phyloP scores from a whole-genome alignment of 2,888 invertebrate genomes.

The Mesoligia furuncula region DNA sequence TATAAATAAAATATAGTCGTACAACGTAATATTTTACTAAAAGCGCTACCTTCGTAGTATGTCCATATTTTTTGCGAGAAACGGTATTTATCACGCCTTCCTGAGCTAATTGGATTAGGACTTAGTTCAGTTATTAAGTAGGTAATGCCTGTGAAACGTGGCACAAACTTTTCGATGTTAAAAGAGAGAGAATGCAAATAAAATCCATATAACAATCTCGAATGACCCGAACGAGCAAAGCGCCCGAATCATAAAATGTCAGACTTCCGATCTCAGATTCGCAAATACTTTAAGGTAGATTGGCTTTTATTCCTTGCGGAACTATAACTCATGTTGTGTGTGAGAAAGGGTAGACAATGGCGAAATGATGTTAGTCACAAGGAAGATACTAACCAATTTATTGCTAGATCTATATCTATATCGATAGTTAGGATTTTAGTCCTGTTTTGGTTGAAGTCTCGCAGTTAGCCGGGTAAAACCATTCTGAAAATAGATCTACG shows the following conservation, averaged over 20 bases:
- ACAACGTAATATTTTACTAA: constrained; percentile 26
- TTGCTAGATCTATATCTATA: too few relatives aligned
- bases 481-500: neutral
- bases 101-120: constrained; percentile 56
- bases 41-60: constrained; percentile 19
- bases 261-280: constrained; percentile 67
- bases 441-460: neutral
- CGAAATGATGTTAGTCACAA: neutral
- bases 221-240: constrained; percentile 42
- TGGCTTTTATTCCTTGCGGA: constrained; percentile 27
- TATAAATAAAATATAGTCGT: constrained; percentile 43
- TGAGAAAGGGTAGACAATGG: constrained; percentile 3
- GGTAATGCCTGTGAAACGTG: constrained; percentile 38
- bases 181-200: constrained; percentile 36
- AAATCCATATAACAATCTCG: constrained; percentile 31
- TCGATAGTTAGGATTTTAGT: neutral
- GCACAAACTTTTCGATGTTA: neutral
- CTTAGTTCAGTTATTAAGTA: constrained; percentile 57
- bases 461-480: neutral
- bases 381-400: neutral
- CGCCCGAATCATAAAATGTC: constrained; percentile 65
- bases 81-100: constrained; percentile 32
- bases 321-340: constrained; percentile 9
- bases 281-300: constrained; percentile 40
- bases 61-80: constrained; percentile 21